A percentile compares a stretch with the other conserved stretches of the same genome.
These are phyloP conservation scores for Gulo gulo DNA, from an alignment of 2,113 vertebrate species.

Conservation along the genomic window DNA sequence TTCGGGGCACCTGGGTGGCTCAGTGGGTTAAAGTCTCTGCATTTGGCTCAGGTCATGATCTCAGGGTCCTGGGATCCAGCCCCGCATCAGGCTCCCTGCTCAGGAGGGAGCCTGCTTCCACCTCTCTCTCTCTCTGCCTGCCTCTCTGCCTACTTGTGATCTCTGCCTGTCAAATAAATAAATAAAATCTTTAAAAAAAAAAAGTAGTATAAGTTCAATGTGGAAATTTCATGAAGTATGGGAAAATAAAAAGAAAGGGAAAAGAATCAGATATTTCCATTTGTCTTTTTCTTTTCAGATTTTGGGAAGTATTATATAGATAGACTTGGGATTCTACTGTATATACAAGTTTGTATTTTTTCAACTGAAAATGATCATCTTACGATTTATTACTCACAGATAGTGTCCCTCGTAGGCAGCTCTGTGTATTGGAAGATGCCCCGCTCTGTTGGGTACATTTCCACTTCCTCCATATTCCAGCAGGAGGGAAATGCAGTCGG, in stretches of 20 bases:
- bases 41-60: too few species aligned
- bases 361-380: background rate
- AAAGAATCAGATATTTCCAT: background rate
- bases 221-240: background rate
- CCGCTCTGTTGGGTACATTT: conserved; percentile 86
- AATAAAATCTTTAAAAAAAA: too few species aligned
- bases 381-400: conserved; percentile 83
- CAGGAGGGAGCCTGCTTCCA: too few species aligned
- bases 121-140: too few species aligned
- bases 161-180: too few species aligned
- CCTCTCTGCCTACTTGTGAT: too few species aligned
- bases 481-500: conserved; percentile 88
- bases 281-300: background rate
- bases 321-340: background rate
- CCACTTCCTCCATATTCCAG: conserved; percentile 90
- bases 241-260: background rate
- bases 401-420: conserved; percentile 90
- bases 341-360: background rate
- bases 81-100: too few species aligned
- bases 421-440: conserved; percentile 90
- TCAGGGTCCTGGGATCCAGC: too few species aligned
- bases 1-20: too few species aligned
- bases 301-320: background rate
- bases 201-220: background rate
- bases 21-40: too few species aligned